These are phyloP conservation scores for Oryctes rhinoceros DNA, from an alignment of 1,140 invertebrate genomes.

Conservation along the genomic window DNA sequence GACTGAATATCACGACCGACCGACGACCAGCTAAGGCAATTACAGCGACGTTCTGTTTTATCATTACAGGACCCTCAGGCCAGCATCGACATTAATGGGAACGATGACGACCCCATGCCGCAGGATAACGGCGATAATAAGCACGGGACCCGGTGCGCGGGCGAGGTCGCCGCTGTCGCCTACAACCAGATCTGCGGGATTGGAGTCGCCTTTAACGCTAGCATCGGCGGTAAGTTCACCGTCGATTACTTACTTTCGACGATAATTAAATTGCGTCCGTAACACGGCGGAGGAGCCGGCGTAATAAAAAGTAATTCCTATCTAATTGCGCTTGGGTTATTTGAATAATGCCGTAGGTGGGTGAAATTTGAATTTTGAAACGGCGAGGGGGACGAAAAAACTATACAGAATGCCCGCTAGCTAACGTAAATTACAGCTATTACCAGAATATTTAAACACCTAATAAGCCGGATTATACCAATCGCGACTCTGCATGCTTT, in stretches of 20 bases:
- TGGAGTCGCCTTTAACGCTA: constrained; percentile 92
- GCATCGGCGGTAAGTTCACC: constrained; percentile 80
- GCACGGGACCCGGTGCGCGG: constrained; percentile 92
- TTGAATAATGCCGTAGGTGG: too few relatives aligned
- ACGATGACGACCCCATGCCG: constrained; percentile 95
- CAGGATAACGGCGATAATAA: constrained; percentile 94
- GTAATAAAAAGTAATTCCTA: too few relatives aligned
- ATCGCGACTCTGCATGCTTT: too few relatives aligned
- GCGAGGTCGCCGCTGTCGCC: constrained; percentile 91
- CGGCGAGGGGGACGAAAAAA: too few relatives aligned
- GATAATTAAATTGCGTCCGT: neutral
- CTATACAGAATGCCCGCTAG: too few relatives aligned
- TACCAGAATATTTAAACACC: too few relatives aligned
- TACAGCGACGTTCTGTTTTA: constrained; percentile 10
- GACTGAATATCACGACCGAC: neutral
- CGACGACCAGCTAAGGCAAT: neutral
- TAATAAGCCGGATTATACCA: too few relatives aligned
- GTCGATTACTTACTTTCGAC: constrained; percentile 45
- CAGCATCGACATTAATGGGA: constrained; percentile 97
- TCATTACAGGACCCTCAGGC: constrained; percentile 84
- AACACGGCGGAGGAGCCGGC: too few relatives aligned
- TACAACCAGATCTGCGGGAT: constrained; percentile 94
- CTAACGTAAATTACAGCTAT: too few relatives aligned
- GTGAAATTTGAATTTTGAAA: too few relatives aligned
- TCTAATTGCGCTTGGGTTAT: too few relatives aligned